phyloP scores from a whole-genome alignment of 2,113 vertebrate species.

The Pseudorhombus dupliciocellatus region DNA sequence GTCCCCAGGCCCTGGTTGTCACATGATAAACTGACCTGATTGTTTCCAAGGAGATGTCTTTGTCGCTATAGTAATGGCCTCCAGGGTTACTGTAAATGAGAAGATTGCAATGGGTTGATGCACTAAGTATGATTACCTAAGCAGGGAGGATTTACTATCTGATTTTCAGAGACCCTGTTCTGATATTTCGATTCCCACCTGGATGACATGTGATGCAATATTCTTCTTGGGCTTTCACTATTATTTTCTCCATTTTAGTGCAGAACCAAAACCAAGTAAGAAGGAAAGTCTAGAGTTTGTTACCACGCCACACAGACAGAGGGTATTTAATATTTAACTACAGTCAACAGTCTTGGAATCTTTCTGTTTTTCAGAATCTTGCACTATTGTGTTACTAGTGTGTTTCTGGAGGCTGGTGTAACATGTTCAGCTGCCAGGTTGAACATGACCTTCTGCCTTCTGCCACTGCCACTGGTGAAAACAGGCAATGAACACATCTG shows the following conservation, averaged over 20 bases:
- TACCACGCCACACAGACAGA: no score
- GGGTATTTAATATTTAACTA: not conserved
- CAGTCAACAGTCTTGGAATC: no score
- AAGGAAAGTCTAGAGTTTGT: not conserved
- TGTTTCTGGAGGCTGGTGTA: not conserved
- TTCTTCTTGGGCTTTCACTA: not conserved
- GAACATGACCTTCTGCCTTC: not conserved
- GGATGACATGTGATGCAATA: not conserved
- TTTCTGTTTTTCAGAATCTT: not conserved
- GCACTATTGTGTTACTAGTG: not conserved
- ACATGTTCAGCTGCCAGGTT: not conserved
- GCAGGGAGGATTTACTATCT: no score
- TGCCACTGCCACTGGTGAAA: no score
- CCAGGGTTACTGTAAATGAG: slow-evolving; percentile 41
- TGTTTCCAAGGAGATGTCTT: slow-evolving; percentile 40
- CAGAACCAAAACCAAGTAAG: no score
- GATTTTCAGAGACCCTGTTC: slow-evolving; percentile 3
- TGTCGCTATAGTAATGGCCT: slow-evolving; percentile 55
- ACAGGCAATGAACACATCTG: not conserved
- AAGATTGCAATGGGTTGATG: not conserved
- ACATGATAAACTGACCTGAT: slow-evolving; percentile 60
- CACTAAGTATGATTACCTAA: not conserved
- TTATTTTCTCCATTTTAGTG: no score
- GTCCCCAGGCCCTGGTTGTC: slow-evolving; percentile 31
- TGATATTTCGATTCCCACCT: slow-evolving; percentile 9